These are phyloP conservation scores for Equus przewalskii DNA, from an alignment of 2,113 vertebrate genomes.

Conservation along the genomic window DNA sequence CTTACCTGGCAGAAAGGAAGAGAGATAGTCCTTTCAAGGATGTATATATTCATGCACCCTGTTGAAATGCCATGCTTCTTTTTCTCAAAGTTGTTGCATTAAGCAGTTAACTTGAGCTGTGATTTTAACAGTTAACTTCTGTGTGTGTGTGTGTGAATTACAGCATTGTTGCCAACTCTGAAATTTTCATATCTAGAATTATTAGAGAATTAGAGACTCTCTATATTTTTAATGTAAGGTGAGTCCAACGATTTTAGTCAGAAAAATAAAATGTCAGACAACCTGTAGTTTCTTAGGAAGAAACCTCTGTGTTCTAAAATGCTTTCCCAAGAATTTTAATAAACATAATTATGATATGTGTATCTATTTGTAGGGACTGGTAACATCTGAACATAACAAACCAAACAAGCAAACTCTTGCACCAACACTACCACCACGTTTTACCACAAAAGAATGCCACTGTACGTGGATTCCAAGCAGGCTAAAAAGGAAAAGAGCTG, in stretches of 20 bases:
- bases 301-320: conserved; percentile 58
- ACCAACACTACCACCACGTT: conserved; percentile 78
- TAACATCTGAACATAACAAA: conserved; percentile 86
- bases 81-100: conserved; percentile 37
- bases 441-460: conserved; percentile 84
- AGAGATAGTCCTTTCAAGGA: neutral
- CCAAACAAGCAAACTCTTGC: conserved; percentile 84
- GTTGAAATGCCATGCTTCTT: conserved; percentile 8
- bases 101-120: conserved; percentile 47
- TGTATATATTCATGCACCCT: neutral
- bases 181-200: conserved; percentile 32
- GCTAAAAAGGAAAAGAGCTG: conserved; percentile 89
- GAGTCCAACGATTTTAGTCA: conserved; percentile 31
- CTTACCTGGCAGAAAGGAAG: neutral
- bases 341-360: conserved; percentile 72
- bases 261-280: conserved; percentile 60
- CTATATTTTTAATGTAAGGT: conserved; percentile 37
- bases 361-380: conserved; percentile 88
- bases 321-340: conserved; percentile 63
- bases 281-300: conserved; percentile 75
- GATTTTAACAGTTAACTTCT: neutral
- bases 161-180: neutral
- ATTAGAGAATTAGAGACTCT: conserved; percentile 28
- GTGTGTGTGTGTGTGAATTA: neutral
- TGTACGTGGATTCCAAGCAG: conserved; percentile 87